Evolutionary conservation across 2,797 vertebrate species (phyloP).

Genomic region (Channa striata): DNA sequence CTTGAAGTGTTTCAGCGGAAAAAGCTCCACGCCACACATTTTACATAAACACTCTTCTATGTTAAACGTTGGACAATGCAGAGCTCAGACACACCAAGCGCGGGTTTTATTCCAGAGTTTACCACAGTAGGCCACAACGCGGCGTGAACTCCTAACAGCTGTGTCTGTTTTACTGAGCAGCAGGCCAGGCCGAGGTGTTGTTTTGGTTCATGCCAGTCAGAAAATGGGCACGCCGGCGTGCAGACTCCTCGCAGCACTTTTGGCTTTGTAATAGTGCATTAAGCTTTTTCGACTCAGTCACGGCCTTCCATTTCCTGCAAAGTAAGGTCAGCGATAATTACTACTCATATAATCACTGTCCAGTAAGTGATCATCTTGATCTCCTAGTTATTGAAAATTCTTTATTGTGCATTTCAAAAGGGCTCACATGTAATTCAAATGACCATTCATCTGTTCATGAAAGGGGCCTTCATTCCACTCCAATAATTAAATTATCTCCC

Average conservation of each 20-base stretch:
- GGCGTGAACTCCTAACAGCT: conserved; percentile 20
- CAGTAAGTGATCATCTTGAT: conserved; percentile 24
- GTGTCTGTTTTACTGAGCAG: conserved; percentile 52
- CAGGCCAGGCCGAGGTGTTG: conserved; percentile 40
- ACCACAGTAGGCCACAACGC: conserved; percentile 13
- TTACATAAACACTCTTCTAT: conserved; percentile 6
- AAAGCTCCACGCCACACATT: neutral
- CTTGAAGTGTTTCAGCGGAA: conserved; percentile 2
- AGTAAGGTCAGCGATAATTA: conserved; percentile 52
- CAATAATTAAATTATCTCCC: conserved; percentile 36
- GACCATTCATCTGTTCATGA: conserved; percentile 47
- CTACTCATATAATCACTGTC: conserved; percentile 38
- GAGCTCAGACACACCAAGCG: neutral
- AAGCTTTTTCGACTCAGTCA: conserved; percentile 13
- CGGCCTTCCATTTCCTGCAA: conserved; percentile 33
- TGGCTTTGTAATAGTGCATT: conserved; percentile 19
- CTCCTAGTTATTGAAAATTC: conserved; percentile 46
- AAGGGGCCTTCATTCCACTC: conserved; percentile 32
- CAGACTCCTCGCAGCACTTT: conserved; percentile 2
- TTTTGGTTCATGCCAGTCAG: conserved; percentile 39
- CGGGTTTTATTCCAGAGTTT: conserved; percentile 13
- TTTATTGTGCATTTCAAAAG: conserved; percentile 48
- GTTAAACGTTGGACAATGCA: conserved; percentile 19
- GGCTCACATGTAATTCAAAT: conserved; percentile 41
- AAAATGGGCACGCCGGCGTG: conserved; percentile 29